phyloP scores from a whole-genome alignment of 2,888 invertebrate species.

The Philereme vetulata region DNA sequence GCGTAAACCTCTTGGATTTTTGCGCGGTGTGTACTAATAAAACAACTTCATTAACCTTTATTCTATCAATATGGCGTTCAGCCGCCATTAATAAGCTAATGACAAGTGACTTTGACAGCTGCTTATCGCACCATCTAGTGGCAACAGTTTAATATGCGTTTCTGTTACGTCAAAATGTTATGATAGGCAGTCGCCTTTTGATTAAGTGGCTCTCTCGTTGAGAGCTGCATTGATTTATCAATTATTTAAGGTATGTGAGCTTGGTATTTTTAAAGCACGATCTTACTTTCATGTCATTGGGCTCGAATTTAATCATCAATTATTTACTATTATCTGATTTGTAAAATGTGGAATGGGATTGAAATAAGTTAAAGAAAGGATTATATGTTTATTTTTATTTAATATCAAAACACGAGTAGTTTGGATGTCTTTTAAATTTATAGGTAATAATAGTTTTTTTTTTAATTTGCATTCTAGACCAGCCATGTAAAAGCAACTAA shows the following conservation, averaged over 20 bases:
- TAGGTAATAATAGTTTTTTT: no score
- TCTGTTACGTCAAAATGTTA: slow-evolving; percentile 77
- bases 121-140: slow-evolving; percentile 81
- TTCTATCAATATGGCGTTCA: slow-evolving; percentile 66
- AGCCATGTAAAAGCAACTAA: no score
- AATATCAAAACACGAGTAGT: not conserved
- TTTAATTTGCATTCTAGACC: no score
- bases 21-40: slow-evolving; percentile 46
- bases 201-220: slow-evolving; percentile 76
- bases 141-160: slow-evolving; percentile 77
- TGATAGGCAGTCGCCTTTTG: slow-evolving; percentile 74
- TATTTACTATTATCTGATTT: slow-evolving; percentile 76
- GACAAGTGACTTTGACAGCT: slow-evolving; percentile 79
- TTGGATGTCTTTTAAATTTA: no score
- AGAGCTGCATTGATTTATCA: slow-evolving; percentile 82
- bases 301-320: slow-evolving; percentile 79
- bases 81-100: slow-evolving; percentile 77
- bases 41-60: slow-evolving; percentile 65
- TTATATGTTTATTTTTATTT: slow-evolving; percentile 36
- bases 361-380: slow-evolving; percentile 28
- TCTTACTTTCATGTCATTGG: slow-evolving; percentile 80
- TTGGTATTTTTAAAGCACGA: slow-evolving; percentile 77
- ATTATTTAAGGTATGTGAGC: slow-evolving; percentile 76
- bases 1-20: slow-evolving; percentile 2
- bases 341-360: slow-evolving; percentile 46